A percentile compares a stretch with the other conserved stretches of the same genome.
Conservation (phyloP, 2,113 vertebrate species). For the Hippocampus abdominalis region DNA sequence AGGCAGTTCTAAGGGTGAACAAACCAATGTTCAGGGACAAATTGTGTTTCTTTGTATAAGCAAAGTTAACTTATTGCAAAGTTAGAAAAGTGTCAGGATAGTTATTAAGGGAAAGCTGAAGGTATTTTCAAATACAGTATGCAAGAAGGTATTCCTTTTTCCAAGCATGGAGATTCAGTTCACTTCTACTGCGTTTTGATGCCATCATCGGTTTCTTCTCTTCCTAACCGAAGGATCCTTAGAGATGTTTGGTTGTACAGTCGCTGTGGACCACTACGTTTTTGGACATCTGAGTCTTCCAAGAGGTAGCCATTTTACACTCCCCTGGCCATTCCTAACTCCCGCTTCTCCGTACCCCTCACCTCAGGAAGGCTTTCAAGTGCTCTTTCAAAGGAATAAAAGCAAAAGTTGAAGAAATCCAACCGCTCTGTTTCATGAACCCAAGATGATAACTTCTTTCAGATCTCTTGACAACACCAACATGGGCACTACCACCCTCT, state of each 20-base stretch:
- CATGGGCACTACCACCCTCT: constrained; percentile 45
- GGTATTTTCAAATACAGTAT: constrained; percentile 16
- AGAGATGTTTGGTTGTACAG: constrained; percentile 48
- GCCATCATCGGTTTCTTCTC: constrained; percentile 46
- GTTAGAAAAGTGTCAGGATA: neutral
- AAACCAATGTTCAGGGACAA: too few relatives aligned
- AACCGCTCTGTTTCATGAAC: constrained; percentile 75
- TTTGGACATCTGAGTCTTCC: constrained; percentile 51
- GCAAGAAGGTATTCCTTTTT: constrained; percentile 27
- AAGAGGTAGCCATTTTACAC: constrained; percentile 45
- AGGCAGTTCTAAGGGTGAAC: neutral
- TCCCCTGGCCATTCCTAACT: constrained; percentile 41
- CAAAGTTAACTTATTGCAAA: too few relatives aligned
- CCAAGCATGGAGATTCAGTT: constrained; percentile 14
- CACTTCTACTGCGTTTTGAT: neutral
- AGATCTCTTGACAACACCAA: constrained; percentile 70
- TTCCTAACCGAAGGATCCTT: constrained; percentile 47
- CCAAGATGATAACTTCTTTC: constrained; percentile 73
- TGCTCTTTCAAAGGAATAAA: constrained; percentile 73
- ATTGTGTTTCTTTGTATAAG: too few relatives aligned
- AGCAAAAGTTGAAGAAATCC: constrained; percentile 75
- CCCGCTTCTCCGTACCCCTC: constrained; percentile 75
- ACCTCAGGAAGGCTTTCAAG: constrained; percentile 86
- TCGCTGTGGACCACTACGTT: constrained; percentile 56
- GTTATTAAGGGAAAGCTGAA: neutral